A percentile compares a stretch with the other conserved stretches of the same genome.
phyloP scores from a whole-genome alignment of 2,888 invertebrate species.

The Philonicus albiceps region DNA sequence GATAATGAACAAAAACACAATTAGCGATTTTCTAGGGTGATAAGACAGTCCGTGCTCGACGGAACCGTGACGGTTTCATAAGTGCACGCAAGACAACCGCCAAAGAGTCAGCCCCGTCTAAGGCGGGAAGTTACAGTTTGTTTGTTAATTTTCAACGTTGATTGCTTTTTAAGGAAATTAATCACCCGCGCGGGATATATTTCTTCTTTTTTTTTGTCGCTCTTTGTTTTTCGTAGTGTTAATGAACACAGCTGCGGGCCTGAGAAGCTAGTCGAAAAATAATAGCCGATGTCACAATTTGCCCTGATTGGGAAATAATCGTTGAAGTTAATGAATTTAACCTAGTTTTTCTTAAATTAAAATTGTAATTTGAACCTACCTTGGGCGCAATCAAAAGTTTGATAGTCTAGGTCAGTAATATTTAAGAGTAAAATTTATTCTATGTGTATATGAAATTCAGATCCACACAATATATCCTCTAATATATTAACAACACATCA shows the following conservation, averaged over 20 bases:
- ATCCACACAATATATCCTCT: too few species aligned
- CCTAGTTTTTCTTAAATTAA: neutral
- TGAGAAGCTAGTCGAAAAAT: neutral
- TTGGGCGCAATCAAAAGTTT: neutral
- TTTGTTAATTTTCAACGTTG: neutral
- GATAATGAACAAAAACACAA: neutral
- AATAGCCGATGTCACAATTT: neutral
- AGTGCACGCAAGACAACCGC: neutral
- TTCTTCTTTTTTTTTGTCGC: neutral
- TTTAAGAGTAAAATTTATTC: too few species aligned
- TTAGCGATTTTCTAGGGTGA: neutral
- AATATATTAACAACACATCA: too few species aligned
- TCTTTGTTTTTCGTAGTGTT: neutral
- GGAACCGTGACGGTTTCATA: conserved; percentile 21
- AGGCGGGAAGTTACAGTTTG: neutral
- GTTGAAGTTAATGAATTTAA: neutral
- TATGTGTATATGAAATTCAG: too few species aligned
- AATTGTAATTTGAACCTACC: neutral
- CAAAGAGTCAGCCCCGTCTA: neutral
- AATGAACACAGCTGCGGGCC: neutral
- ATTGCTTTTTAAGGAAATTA: neutral
- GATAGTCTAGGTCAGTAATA: neutral
- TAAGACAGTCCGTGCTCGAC: neutral
- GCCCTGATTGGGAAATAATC: neutral
- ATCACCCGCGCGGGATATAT: neutral